Conservation (phyloP, 2,888 invertebrate species). For the Plebejus anna region DNA sequence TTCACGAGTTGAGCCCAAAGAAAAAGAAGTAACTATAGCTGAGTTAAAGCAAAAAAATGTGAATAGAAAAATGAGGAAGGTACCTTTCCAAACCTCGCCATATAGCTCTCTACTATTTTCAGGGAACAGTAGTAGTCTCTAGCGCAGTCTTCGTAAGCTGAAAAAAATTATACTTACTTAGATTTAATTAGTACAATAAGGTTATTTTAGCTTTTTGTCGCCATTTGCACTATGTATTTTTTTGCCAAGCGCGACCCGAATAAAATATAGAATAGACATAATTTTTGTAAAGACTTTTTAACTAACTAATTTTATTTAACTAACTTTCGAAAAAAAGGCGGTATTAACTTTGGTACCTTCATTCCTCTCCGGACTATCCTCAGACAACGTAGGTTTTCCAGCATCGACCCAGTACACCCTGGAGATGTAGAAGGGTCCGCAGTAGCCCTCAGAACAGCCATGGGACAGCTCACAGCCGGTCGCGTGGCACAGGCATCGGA, state of each 20-base stretch:
- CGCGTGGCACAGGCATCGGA: constrained; percentile 81
- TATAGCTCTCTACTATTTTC: constrained; percentile 79
- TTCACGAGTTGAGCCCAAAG: too few species aligned
- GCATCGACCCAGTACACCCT: constrained; percentile 83
- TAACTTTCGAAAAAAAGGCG: constrained; percentile 3
- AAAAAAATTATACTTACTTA: constrained; percentile 38
- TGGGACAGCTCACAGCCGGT: constrained; percentile 75
- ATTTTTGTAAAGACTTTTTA: too few species aligned
- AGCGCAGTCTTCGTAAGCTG: constrained; percentile 83
- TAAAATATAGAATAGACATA: too few species aligned
- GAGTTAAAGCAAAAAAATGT: neutral
- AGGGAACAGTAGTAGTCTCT: constrained; percentile 79
- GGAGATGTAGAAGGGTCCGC: constrained; percentile 82
- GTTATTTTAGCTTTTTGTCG: too few species aligned
- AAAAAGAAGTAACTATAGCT: too few species aligned
- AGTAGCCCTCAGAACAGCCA: constrained; percentile 79
- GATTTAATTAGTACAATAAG: neutral
- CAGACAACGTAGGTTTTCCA: constrained; percentile 77
- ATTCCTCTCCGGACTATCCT: constrained; percentile 75
- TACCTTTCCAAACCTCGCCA: constrained; percentile 80
- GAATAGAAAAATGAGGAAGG: neutral
- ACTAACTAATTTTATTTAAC: too few species aligned
- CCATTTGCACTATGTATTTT: neutral
- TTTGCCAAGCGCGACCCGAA: too few species aligned
- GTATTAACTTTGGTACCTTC: constrained; percentile 50